Percentiles rank a stretch among this genome's conserved stretches.
Conservation (phyloP, 64 coral and sea anemone genomes). For the Pocillopora damicornis region DNA sequence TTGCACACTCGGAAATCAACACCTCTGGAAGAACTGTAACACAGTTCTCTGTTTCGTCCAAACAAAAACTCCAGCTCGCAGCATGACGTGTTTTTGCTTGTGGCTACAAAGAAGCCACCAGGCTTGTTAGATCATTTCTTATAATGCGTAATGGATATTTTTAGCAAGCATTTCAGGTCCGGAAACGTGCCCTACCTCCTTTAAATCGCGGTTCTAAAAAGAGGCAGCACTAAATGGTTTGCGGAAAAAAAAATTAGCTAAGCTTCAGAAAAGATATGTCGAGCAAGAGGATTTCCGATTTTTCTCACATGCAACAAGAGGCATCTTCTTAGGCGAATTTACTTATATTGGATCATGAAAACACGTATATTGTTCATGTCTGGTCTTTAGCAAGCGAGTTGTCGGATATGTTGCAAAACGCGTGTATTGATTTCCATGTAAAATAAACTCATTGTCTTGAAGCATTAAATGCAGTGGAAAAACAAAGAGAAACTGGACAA, state of each 20-base stretch:
- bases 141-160: not conserved
- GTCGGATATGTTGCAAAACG: not conserved
- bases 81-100: not conserved
- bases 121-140: not conserved
- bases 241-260: not conserved
- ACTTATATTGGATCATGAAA: not conserved
- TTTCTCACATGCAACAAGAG: too few relatives aligned
- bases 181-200: not conserved
- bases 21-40: not conserved
- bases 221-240: not conserved
- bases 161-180: not conserved
- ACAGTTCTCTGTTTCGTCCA: not conserved
- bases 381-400: not conserved
- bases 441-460: not conserved
- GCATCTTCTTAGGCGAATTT: not conserved
- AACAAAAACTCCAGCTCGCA: not conserved
- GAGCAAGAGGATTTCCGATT: not conserved
- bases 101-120: not conserved
- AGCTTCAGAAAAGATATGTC: not conserved
- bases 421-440: not conserved
- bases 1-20: slow-evolving; percentile 4
- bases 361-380: not conserved
- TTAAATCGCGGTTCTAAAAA: not conserved
- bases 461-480: not conserved
- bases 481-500: not conserved